Conservation (phyloP, 2,888 invertebrate genomes). For the Chaetogeoica ovagalla region DNA sequence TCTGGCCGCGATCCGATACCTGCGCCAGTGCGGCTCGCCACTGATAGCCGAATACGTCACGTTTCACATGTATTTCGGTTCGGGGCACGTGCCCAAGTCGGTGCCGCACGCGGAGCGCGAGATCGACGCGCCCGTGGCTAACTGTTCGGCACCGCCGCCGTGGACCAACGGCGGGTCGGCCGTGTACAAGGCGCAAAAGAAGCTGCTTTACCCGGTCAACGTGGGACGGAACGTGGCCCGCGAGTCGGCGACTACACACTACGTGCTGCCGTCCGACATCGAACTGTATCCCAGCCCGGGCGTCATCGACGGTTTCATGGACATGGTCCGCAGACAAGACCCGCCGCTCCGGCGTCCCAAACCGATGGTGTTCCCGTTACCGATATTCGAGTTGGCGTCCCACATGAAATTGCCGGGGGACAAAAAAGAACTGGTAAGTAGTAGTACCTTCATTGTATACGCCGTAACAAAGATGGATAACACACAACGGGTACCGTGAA, state of each 20-base stretch:
- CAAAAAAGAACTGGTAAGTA: slow-evolving; percentile 68
- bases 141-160: slow-evolving; percentile 69
- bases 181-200: slow-evolving; percentile 76
- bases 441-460: background rate
- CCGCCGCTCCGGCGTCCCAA: slow-evolving; percentile 67
- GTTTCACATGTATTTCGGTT: slow-evolving; percentile 87
- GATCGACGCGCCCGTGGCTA: slow-evolving; percentile 71
- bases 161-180: slow-evolving; percentile 68
- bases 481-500: too few species aligned
- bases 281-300: slow-evolving; percentile 87
- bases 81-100: slow-evolving; percentile 77
- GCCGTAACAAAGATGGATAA: too few species aligned
- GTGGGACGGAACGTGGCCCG: slow-evolving; percentile 88
- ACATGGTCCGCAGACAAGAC: slow-evolving; percentile 77
- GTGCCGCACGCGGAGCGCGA: slow-evolving; percentile 62
- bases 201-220: slow-evolving; percentile 85
- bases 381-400: slow-evolving; percentile 84
- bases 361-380: slow-evolving; percentile 80
- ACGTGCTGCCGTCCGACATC: slow-evolving; percentile 82
- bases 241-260: slow-evolving; percentile 79
- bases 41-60: slow-evolving; percentile 78
- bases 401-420: slow-evolving; percentile 67
- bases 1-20: slow-evolving; percentile 77
- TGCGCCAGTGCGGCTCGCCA: slow-evolving; percentile 73
- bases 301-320: slow-evolving; percentile 77